Base-by-base conservation (phyloP, 2,888 invertebrate species). In the Drosophila siamana region DNA sequence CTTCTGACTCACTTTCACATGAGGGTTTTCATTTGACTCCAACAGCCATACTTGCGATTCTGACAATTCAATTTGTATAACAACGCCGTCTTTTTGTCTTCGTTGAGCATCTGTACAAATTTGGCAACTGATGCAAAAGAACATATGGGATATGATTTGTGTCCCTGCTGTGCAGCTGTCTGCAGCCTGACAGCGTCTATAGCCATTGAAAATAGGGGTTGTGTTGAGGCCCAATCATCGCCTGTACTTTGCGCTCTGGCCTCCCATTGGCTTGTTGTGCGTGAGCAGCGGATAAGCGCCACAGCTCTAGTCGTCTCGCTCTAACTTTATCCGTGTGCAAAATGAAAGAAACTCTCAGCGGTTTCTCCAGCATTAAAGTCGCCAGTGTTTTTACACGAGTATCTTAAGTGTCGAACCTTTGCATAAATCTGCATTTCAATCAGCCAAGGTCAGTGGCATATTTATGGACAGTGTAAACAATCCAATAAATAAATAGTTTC, bases 311-410 rank as follows among this genome's bases (percentile, higher is more conserved):
- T 80, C 62, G 84, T 88, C 86, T 56, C 83, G 48, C 80, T 88
- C 88, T 46, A 13, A 64, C 83, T 13, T 78, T 85, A 87, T 87
- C 88, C 86, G 88, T 59, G 46, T 60, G 62, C 68, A 67, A 86
- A 88, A 88, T 88, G 85, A 81, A 78, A 65, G 85, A 71, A 59
- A 60, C 36, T 57, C 19, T 54, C 15, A 38, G 50, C 24, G 22
- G 50, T 19, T 16, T 44, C 54, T 56, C 41, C 46, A 50, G 11
- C 11, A 38, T 69, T 71, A 69, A 86, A 67, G 52, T 9, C n/a
- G 6, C 2, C 22, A 26, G 22, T 11, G 33, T 33, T 48, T 9
- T 11, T 9, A 16, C n/a, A 26, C 22, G 38, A 40, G 3, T 30
- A 9, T 56, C 41, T 61, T 0, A 19, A 60, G 24, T 8, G 15